These are phyloP conservation scores for Seira ritae DNA, from an alignment of 2,888 invertebrate genomes.

Conservation along the genomic window DNA sequence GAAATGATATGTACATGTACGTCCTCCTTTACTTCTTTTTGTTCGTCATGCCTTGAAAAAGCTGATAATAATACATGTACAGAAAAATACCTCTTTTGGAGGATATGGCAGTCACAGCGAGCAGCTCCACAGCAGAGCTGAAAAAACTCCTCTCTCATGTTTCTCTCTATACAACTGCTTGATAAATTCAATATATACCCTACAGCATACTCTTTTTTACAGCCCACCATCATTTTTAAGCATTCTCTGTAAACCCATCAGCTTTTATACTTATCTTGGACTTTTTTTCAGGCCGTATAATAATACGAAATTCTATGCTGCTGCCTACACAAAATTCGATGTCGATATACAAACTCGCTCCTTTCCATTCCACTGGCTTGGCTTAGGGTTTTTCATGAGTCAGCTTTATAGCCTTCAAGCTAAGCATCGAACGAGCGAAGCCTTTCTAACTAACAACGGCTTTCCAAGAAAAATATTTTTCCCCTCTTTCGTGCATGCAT, in stretches of 20 bases:
- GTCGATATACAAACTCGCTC: neutral
- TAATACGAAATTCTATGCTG: conserved; percentile 22
- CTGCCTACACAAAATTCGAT: conserved; percentile 19
- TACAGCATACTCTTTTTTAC: conserved; percentile 48
- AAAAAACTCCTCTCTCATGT: neutral
- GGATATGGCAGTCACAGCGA: conserved; percentile 13
- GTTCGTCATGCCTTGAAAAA: conserved; percentile 65
- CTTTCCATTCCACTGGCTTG: conserved; percentile 59
- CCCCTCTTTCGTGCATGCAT: conserved; percentile 19
- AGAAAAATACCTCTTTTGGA: neutral
- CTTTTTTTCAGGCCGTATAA: conserved; percentile 10
- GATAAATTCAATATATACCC: conserved; percentile 55
- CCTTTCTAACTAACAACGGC: conserved; percentile 50
- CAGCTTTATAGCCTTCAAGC: conserved; percentile 61
- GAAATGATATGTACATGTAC: conserved; percentile 2
- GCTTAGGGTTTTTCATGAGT: conserved; percentile 60
- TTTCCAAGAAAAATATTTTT: conserved; percentile 62
- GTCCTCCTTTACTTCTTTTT: conserved; percentile 54
- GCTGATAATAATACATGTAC: conserved; percentile 48
- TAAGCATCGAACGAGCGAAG: neutral
- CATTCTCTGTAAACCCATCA: conserved; percentile 18
- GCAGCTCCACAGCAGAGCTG: conserved; percentile 34
- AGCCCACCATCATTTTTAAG: conserved; percentile 27
- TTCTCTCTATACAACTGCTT: conserved; percentile 21
- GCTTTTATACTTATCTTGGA: conserved; percentile 9